phyloP scores from a whole-genome alignment of 2,888 invertebrate species.

The Sphaerolaimus hirsutus region DNA sequence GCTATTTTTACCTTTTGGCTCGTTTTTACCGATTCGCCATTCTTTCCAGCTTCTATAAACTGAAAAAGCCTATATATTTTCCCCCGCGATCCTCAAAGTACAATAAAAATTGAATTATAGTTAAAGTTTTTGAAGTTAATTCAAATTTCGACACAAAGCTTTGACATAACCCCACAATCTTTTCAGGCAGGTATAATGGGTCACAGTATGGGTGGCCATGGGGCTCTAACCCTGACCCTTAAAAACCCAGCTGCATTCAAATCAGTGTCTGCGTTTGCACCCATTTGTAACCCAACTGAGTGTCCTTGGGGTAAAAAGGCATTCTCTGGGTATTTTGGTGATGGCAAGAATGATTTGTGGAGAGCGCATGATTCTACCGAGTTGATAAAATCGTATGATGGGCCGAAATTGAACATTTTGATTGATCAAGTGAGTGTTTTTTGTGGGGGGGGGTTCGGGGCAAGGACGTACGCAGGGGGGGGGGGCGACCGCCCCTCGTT shows the following conservation, averaged over 20 bases:
- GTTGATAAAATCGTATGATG: conserved; percentile 53
- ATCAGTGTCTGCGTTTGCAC: conserved; percentile 71
- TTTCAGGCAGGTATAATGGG: conserved; percentile 1
- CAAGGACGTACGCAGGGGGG: too few relatives aligned
- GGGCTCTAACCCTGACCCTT: conserved; percentile 49
- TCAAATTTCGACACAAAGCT: conserved; percentile 44
- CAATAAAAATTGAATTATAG: not conserved
- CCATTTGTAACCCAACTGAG: conserved; percentile 62
- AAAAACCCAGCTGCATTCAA: conserved; percentile 63
- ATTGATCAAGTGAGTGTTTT: conserved; percentile 51
- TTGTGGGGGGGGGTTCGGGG: too few relatives aligned
- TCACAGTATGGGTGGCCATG: conserved; percentile 90
- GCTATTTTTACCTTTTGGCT: too few relatives aligned
- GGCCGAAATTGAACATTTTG: conserved; percentile 54
- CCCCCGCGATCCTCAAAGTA: not conserved
- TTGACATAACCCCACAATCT: too few relatives aligned
- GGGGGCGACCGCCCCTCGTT: too few relatives aligned
- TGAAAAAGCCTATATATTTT: too few relatives aligned
- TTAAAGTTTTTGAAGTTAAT: conserved; percentile 8
- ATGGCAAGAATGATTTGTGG: conserved; percentile 31
- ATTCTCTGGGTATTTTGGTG: conserved; percentile 51
- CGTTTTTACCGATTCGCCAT: not conserved
- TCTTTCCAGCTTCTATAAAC: not conserved
- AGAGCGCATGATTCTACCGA: conserved; percentile 62
- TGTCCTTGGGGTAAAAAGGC: conserved; percentile 68